Evolutionary conservation across 2,797 vertebrate genomes (phyloP).

Genomic region (Crocidura indochinensis): DNA sequence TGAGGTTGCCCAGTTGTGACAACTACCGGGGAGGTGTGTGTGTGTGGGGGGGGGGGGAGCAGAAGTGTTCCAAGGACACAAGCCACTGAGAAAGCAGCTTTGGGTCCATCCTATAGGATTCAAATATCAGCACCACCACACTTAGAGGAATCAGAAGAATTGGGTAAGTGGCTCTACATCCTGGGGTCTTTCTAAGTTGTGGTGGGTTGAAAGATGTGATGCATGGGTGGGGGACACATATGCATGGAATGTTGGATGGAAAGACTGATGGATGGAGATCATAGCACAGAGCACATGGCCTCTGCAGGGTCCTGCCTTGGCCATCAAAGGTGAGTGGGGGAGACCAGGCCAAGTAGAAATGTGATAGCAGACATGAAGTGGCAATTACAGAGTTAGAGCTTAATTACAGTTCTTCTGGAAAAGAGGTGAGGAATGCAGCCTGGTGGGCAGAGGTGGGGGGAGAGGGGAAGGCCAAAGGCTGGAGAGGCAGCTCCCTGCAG

Average conservation of each 20-base stretch:
- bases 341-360: slow-evolving; percentile 17
- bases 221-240: not conserved
- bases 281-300: not conserved
- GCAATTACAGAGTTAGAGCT: slow-evolving; percentile 61
- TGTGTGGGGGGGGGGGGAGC: no score
- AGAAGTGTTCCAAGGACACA: no score
- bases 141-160: no score
- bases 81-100: no score
- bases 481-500: not conserved
- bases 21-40: no score
- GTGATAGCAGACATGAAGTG: slow-evolving; percentile 54
- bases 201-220: not conserved
- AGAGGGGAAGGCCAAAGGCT: not conserved
- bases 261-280: not conserved
- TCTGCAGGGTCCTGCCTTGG: not conserved
- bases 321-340: not conserved
- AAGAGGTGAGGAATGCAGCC: slow-evolving; percentile 50
- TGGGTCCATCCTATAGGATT: no score
- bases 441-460: not conserved
- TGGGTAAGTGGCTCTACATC: not conserved
- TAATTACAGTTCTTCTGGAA: slow-evolving; percentile 68
- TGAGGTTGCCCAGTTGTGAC: no score
- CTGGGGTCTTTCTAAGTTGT: not conserved
- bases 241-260: no score
- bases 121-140: no score